phyloP scores from a whole-genome alignment of 2,797 vertebrate species.

The Pseudomugil gertrudae region DNA sequence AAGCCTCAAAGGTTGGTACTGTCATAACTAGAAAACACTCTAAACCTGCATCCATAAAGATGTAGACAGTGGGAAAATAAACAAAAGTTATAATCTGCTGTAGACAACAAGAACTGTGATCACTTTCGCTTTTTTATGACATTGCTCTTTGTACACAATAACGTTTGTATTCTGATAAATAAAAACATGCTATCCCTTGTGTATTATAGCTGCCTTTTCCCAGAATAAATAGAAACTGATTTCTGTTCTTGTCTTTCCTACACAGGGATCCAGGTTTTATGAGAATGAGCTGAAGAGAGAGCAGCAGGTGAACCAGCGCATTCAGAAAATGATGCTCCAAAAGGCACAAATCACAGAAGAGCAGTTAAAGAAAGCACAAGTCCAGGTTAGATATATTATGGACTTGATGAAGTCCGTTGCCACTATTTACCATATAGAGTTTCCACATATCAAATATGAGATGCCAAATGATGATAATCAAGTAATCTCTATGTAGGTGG shows the following conservation, averaged over 20 bases:
- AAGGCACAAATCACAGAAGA: slow-evolving; percentile 88
- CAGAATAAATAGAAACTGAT: slow-evolving; percentile 14
- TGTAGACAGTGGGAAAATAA: background rate
- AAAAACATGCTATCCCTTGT: slow-evolving; percentile 13
- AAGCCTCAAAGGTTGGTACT: slow-evolving; percentile 88
- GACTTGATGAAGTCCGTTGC: background rate
- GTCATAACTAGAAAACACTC: background rate
- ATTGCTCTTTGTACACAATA: slow-evolving; percentile 16
- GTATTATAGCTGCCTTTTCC: too few species aligned
- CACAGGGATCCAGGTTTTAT: slow-evolving; percentile 92
- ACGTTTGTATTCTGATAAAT: slow-evolving; percentile 8
- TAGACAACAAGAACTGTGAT: slow-evolving; percentile 12
- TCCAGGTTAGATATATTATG: slow-evolving; percentile 59
- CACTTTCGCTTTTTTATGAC: slow-evolving; percentile 26
- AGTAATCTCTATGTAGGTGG: slow-evolving; percentile 79
- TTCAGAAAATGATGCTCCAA: slow-evolving; percentile 91
- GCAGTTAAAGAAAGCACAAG: slow-evolving; percentile 88
- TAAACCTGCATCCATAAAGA: background rate
- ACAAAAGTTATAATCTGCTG: slow-evolving; percentile 1
- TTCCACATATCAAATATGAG: background rate
- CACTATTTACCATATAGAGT: background rate
- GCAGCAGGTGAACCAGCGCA: slow-evolving; percentile 92
- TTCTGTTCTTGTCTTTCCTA: slow-evolving; percentile 13
- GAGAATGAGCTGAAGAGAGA: slow-evolving; percentile 94
- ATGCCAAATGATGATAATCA: background rate